Evolutionary conservation across 2,888 invertebrate species (phyloP).

Genomic region (Halictus quadricinctus): DNA sequence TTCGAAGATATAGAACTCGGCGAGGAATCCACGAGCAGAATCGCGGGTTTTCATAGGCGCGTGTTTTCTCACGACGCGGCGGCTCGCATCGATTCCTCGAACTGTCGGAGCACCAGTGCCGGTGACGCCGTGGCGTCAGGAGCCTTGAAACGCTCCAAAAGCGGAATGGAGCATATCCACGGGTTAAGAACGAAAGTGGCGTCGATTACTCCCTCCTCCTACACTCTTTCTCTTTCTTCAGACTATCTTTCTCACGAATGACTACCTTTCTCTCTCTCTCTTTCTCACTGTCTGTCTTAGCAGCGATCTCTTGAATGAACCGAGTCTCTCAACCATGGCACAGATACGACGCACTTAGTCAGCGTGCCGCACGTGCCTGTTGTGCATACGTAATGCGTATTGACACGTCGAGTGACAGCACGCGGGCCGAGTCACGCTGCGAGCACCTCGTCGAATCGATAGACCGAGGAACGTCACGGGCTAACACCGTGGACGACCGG

Average conservation of each 20-base stretch:
- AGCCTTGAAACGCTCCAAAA: slow-evolving; percentile 48
- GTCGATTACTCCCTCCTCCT: slow-evolving; percentile 32
- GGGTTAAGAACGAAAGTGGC: slow-evolving; percentile 53
- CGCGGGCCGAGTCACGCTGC: slow-evolving; percentile 51
- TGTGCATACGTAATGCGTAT: slow-evolving; percentile 70
- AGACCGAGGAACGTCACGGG: slow-evolving; percentile 11
- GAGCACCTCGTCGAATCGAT: slow-evolving; percentile 51
- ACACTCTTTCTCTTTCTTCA: not conserved
- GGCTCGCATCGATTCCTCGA: slow-evolving; percentile 39
- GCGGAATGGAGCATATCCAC: slow-evolving; percentile 33
- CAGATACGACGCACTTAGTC: slow-evolving; percentile 62
- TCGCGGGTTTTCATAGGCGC: slow-evolving; percentile 9
- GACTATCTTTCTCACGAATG: not conserved
- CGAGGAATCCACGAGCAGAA: not conserved
- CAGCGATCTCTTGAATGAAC: slow-evolving; percentile 62
- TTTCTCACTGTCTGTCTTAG: not conserved
- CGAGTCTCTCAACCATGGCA: slow-evolving; percentile 55
- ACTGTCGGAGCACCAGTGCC: slow-evolving; percentile 10
- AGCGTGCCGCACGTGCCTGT: slow-evolving; percentile 68
- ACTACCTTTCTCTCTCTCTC: not conserved
- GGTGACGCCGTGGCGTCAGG: slow-evolving; percentile 5
- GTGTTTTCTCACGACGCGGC: slow-evolving; percentile 26
- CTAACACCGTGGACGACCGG: slow-evolving; percentile 16
- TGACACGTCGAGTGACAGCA: slow-evolving; percentile 61
- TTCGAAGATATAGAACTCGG: not conserved